Evolutionary conservation across 2,888 invertebrate genomes (phyloP), one percentile per base, ranked within the genome.

Genomic region (Acleris holmiana): DNA sequence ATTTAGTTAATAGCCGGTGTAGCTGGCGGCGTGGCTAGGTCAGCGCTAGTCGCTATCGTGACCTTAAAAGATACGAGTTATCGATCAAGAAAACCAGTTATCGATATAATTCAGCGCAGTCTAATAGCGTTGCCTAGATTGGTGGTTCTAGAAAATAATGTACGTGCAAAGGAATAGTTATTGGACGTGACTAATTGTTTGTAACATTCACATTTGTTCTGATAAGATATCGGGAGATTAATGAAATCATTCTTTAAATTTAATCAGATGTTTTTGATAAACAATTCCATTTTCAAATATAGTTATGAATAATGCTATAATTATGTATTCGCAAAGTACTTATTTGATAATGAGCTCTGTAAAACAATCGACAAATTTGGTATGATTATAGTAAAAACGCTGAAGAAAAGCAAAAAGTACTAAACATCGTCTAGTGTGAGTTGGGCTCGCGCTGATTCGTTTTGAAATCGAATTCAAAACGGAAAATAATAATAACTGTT

Each of bases 41-140:
- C 55, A 46, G 40, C 50, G 29, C 49, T 47, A 19, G 55, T 46
- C 46, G 55, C 46, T 13, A 13, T 35, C 25, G 56, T 65, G 65
- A 65, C 59, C 65, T 65, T 65, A 65, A 65, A 65, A 65, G 65
- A 65, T 65, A 65, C 65, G 59, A 55, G 55, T 55, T 65, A 65
- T 65, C 64, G 64, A 64, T 59, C 53, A 47, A 64, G 58, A 60
- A 23, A 64, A 65, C 64, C 54, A 65, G 64, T 65, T 65, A 65
- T 65, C 21, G 59, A 65, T 65, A 65, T 54, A 60, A 65, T 48
- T 44, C 48, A 29, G 41, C 48, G 41, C 58, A 29, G 25, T 19
- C 40, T 23, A 44, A 50, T 60, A 59, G 35, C 35, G 60, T 60
- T 65, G 50, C 55, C 60, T 60, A 59, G 59, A 60, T 59, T 29